phyloP scores from a whole-genome alignment of 2,113 vertebrate species.

The Isichthys henryi region DNA sequence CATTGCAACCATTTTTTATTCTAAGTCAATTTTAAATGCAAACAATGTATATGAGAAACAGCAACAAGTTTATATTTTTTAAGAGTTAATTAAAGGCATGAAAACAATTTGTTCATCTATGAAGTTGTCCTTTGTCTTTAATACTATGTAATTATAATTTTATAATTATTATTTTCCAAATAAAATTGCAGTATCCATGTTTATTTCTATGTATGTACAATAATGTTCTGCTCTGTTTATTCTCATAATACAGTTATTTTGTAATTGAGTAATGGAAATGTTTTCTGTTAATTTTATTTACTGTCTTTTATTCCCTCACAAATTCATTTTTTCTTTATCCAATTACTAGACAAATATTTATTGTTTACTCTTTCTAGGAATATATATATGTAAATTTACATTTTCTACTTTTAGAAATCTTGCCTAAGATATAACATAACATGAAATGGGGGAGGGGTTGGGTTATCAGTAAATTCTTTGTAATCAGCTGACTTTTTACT shows the following conservation, averaged over 20 bases:
- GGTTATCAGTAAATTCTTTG: neutral
- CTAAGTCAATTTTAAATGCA: neutral
- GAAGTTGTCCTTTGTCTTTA: conserved; percentile 49
- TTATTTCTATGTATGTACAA: conserved; percentile 27
- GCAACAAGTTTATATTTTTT: conserved; percentile 65
- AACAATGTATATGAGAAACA: conserved; percentile 52
- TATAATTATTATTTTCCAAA: neutral
- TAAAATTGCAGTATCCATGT: neutral
- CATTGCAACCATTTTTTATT: neutral
- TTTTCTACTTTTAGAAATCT: neutral
- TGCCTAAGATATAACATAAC: neutral
- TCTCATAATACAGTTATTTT: conserved; percentile 9
- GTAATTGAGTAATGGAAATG: conserved; percentile 4
- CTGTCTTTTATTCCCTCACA: neutral
- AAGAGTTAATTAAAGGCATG: conserved; percentile 65
- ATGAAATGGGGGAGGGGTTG: neutral
- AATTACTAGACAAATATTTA: neutral
- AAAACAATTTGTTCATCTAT: conserved; percentile 39
- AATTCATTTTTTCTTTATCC: neutral
- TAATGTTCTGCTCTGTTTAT: conserved; percentile 36
- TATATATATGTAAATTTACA: neutral
- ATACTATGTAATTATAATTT: neutral
- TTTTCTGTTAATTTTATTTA: neutral
- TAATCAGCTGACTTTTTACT: neutral
- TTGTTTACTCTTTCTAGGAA: neutral